phyloP scores from a whole-genome alignment of 2,888 invertebrate species.

The Oxyteleia sp. region DNA sequence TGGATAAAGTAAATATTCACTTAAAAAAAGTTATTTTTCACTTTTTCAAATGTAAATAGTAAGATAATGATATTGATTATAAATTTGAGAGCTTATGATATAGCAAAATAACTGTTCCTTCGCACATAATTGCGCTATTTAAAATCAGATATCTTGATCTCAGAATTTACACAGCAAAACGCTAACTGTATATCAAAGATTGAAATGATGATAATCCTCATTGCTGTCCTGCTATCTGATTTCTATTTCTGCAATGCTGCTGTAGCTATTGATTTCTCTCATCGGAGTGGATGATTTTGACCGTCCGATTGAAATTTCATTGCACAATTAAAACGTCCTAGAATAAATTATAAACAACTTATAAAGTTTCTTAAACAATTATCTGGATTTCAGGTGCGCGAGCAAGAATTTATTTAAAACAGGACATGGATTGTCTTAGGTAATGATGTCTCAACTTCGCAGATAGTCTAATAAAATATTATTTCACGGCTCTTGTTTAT shows the following conservation, averaged over 20 bases:
- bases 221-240: conserved; percentile 11
- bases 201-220: conserved; percentile 12
- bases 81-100: too few species aligned
- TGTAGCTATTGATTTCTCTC: conserved; percentile 18
- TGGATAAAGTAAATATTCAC: too few species aligned
- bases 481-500: too few species aligned
- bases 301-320: too few species aligned
- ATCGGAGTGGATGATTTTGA: background rate
- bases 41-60: too few species aligned
- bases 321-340: too few species aligned
- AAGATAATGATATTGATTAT: too few species aligned
- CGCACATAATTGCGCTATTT: conserved; percentile 13
- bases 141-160: conserved; percentile 16
- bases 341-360: too few species aligned
- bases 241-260: conserved; percentile 9
- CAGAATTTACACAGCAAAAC: conserved; percentile 13
- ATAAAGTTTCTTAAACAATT: background rate
- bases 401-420: background rate
- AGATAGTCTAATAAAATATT: too few species aligned
- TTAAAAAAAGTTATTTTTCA: too few species aligned
- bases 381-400: background rate
- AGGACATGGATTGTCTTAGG: background rate
- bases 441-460: too few species aligned
- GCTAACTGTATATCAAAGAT: conserved; percentile 17
- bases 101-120: too few species aligned